A percentile compares a stretch with the other conserved stretches of the same genome.
Evolutionary conservation across 1,140 invertebrate genomes (phyloP).

Genomic region (Penaeus vannamei): DNA sequence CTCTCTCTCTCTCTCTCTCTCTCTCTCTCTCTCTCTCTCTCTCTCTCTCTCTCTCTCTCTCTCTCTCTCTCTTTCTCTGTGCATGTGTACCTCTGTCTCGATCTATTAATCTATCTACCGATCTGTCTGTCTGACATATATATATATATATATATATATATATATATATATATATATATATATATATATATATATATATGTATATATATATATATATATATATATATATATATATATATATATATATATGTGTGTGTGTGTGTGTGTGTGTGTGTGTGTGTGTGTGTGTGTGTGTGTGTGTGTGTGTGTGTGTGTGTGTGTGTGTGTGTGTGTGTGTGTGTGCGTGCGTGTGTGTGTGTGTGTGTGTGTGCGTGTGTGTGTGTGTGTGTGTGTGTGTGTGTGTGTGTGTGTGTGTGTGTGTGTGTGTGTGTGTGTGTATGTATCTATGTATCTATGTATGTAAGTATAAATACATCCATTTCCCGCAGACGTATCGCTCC

Average conservation of each 20-base stretch:
- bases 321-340: background rate
- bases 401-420: conserved; percentile 37
- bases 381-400: conserved; percentile 13
- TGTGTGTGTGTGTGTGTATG: conserved; percentile 19
- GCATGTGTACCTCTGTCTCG: background rate
- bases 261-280: conserved; percentile 8
- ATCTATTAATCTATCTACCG: conserved; percentile 7
- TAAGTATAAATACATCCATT: too few species aligned
- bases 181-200: too few species aligned
- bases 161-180: too few species aligned
- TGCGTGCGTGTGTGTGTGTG: conserved; percentile 13
- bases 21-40: background rate
- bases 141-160: too few species aligned
- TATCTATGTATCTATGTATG: too few species aligned
- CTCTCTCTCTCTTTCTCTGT: background rate
- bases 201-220: conserved; percentile 13
- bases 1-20: too few species aligned
- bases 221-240: conserved; percentile 29
- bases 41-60: background rate
- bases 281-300: conserved; percentile 5
- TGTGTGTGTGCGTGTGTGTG: conserved; percentile 20
- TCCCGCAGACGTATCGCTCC: too few species aligned
- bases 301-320: conserved; percentile 10
- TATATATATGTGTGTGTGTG: conserved; percentile 34
- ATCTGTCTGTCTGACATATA: too few species aligned